Percentiles rank a stretch among this genome's conserved stretches.
These are phyloP conservation scores for Hypomecis atomaria DNA, from an alignment of 2,888 invertebrate species.

Conservation along the genomic window DNA sequence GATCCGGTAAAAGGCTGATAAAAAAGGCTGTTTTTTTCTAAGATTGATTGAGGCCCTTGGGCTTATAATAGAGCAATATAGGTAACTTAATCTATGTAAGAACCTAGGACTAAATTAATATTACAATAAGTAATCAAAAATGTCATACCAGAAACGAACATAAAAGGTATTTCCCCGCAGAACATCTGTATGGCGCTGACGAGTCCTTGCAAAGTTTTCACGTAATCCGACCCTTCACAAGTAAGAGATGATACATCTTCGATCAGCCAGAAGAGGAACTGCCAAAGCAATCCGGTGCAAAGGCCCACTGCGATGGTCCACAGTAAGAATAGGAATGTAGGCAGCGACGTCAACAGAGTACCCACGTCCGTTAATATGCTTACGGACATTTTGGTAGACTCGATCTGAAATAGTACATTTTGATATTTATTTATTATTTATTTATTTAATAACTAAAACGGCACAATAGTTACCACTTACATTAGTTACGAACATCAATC, in stretches of 20 bases:
- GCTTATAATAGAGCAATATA: too few species aligned
- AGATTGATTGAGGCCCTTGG: too few species aligned
- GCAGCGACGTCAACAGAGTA: slow-evolving; percentile 86
- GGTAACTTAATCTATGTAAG: too few species aligned
- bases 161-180: slow-evolving; percentile 93
- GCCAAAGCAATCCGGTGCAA: slow-evolving; percentile 94
- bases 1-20: too few species aligned
- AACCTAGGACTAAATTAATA: neutral
- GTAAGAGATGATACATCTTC: slow-evolving; percentile 87
- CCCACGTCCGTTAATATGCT: slow-evolving; percentile 89
- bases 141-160: slow-evolving; percentile 89
- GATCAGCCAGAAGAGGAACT: slow-evolving; percentile 94
- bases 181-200: slow-evolving; percentile 92
- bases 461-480: too few species aligned
- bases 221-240: slow-evolving; percentile 79
- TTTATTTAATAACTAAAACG: too few species aligned
- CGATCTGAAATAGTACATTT: too few species aligned
- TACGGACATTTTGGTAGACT: slow-evolving; percentile 86
- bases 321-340: slow-evolving; percentile 89
- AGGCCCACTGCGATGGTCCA: slow-evolving; percentile 94
- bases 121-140: neutral
- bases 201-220: slow-evolving; percentile 90
- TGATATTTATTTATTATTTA: too few species aligned
- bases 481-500: too few species aligned
- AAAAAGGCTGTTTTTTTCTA: too few species aligned